Evolutionary conservation across 2,888 invertebrate species (phyloP).

Genomic region (Drosophila fulvimacula): DNA sequence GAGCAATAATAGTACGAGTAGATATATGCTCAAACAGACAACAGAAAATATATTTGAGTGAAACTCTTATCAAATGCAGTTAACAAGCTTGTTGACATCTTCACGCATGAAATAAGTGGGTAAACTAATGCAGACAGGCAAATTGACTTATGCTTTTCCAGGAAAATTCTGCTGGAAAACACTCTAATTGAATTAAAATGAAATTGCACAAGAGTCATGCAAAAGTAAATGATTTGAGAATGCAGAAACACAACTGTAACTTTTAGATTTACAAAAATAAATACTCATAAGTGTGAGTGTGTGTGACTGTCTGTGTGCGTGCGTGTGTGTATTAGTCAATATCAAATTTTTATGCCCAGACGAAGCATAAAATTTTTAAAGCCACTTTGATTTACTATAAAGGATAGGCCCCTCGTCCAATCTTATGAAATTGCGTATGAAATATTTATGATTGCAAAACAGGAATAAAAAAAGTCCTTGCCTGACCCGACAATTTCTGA

Average conservation of each 20-base stretch:
- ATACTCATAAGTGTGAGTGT: constrained; percentile 6
- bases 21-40: not conserved
- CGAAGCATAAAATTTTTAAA: constrained; percentile 64
- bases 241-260: constrained; percentile 56
- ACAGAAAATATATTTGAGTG: constrained; percentile 24
- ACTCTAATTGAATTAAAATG: constrained; percentile 10
- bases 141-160: not conserved
- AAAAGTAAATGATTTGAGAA: constrained; percentile 66
- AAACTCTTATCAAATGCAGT: constrained; percentile 70
- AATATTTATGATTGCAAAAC: constrained; percentile 65
- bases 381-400: constrained; percentile 63
- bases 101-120: constrained; percentile 51
- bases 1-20: constrained; percentile 43
- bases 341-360: constrained; percentile 59
- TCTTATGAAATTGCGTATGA: constrained; percentile 65
- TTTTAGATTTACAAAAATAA: constrained; percentile 32
- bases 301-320: constrained; percentile 1
- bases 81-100: constrained; percentile 70
- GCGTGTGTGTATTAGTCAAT: constrained; percentile 9
- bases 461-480: constrained; percentile 8
- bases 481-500: constrained; percentile 30
- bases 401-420: constrained; percentile 36
- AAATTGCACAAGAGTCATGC: constrained; percentile 32
- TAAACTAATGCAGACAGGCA: constrained; percentile 6
- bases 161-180: not conserved